phyloP scores from a whole-genome alignment of 2,113 vertebrate genomes.

The Lontra canadensis region DNA sequence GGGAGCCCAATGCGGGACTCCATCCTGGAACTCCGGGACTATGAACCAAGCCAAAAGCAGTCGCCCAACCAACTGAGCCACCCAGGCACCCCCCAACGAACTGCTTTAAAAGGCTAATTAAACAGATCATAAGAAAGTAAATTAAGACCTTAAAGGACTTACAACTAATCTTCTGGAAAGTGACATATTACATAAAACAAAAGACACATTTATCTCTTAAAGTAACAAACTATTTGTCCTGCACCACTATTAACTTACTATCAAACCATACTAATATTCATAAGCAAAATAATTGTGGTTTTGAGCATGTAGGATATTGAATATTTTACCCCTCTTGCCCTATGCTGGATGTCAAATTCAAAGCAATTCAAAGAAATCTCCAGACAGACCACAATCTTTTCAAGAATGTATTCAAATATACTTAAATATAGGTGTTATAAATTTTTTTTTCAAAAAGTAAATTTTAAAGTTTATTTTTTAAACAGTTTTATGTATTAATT shows the following conservation, averaged over 20 bases:
- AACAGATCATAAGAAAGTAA: not conserved
- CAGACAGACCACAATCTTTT: not conserved
- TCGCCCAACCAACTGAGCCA: not conserved
- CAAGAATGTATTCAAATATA: not conserved
- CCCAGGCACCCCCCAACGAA: not conserved
- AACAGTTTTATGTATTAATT: not conserved
- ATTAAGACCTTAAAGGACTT: not conserved
- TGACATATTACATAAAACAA: not conserved
- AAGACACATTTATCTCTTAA: not conserved
- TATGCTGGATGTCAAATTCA: not conserved
- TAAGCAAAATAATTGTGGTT: not conserved
- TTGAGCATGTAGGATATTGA: not conserved
- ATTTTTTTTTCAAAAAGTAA: not conserved
- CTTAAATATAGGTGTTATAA: not conserved
- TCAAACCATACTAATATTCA: not conserved
- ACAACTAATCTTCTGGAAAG: not conserved
- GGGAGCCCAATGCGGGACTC: too few species aligned
- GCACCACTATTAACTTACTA: not conserved
- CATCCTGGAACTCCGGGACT: too few species aligned
- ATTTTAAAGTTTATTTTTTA: not conserved
- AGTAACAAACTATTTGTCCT: not conserved
- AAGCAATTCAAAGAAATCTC: not conserved
- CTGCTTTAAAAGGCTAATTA: not conserved
- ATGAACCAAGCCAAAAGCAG: too few species aligned
- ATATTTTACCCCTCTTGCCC: not conserved